These are phyloP conservation scores for Macquaria ambigua DNA, from an alignment of 2,113 vertebrate genomes.

Conservation along the genomic window DNA sequence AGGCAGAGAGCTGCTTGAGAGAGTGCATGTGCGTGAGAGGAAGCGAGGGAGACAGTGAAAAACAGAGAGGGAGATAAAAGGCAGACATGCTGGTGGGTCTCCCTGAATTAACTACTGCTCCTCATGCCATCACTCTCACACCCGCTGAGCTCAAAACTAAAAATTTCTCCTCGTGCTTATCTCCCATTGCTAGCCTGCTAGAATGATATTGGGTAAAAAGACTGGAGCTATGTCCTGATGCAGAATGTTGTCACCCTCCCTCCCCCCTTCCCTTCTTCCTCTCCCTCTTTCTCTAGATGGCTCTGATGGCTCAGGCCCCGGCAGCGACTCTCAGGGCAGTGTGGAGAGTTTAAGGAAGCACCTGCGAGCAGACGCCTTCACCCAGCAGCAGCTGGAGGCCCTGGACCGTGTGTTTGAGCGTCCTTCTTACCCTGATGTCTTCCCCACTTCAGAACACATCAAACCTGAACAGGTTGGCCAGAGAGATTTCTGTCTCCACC, in stretches of 20 bases:
- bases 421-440: constrained; percentile 96
- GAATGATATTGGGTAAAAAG: constrained; percentile 38
- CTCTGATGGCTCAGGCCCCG: constrained; percentile 96
- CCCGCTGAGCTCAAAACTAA: constrained; percentile 29
- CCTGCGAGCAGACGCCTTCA: constrained; percentile 98
- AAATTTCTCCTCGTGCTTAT: constrained; percentile 27
- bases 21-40: constrained; percentile 40
- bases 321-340: constrained; percentile 98
- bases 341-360: constrained; percentile 99
- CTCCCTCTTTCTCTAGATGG: constrained; percentile 86
- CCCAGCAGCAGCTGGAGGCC: constrained; percentile 98
- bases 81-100: constrained; percentile 58
- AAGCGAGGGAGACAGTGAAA: constrained; percentile 15
- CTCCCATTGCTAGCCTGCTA: constrained; percentile 24
- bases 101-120: constrained; percentile 56
- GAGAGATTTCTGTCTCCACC: constrained; percentile 14
- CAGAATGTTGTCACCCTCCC: constrained; percentile 29
- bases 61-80: constrained; percentile 60
- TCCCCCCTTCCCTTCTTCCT: constrained; percentile 1
- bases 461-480: constrained; percentile 94
- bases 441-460: constrained; percentile 95
- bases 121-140: constrained; percentile 57
- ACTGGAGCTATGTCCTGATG: constrained; percentile 46
- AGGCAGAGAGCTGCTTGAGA: constrained; percentile 29
- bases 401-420: constrained; percentile 98